Percentiles rank a stretch among this genome's conserved stretches.
These are phyloP conservation scores for Drosophila equinoxialis DNA, from an alignment of 1,140 invertebrate genomes.

Conservation along the genomic window DNA sequence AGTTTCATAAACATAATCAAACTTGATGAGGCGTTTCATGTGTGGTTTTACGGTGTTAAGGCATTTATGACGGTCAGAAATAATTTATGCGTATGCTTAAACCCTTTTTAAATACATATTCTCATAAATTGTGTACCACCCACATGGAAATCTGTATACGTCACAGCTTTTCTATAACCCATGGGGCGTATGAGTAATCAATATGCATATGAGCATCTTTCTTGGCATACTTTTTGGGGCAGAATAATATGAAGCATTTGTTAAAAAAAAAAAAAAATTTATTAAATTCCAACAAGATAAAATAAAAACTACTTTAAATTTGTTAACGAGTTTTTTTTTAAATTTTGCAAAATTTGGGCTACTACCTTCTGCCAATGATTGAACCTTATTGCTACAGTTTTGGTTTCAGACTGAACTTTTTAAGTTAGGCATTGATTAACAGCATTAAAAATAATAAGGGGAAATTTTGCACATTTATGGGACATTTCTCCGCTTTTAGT, in stretches of 20 bases:
- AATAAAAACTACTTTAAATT: not conserved
- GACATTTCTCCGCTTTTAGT: not conserved
- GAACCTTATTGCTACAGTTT: conserved; percentile 1
- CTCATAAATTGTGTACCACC: conserved; percentile 27
- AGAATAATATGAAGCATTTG: not conserved
- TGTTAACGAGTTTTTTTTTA: not conserved
- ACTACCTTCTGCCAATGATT: too few species aligned
- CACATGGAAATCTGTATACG: not conserved
- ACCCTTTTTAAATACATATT: conserved; percentile 1
- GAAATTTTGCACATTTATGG: conserved; percentile 17
- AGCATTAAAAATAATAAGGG: not conserved
- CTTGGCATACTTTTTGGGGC: conserved; percentile 7
- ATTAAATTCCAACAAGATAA: not conserved
- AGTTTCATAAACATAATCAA: conserved; percentile 29
- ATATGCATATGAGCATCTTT: conserved; percentile 5
- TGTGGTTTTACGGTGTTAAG: conserved; percentile 14
- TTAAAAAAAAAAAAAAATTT: not conserved
- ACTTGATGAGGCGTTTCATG: conserved; percentile 14
- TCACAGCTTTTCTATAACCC: not conserved
- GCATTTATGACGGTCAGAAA: conserved; percentile 38
- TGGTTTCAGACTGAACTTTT: not conserved
- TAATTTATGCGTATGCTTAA: conserved; percentile 28
- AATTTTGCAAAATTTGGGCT: not conserved
- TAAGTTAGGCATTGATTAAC: too few species aligned
- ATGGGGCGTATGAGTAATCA: not conserved